These are phyloP conservation scores for Esox lucius DNA, from an alignment of 2,797 vertebrate genomes.

Conservation along the genomic window DNA sequence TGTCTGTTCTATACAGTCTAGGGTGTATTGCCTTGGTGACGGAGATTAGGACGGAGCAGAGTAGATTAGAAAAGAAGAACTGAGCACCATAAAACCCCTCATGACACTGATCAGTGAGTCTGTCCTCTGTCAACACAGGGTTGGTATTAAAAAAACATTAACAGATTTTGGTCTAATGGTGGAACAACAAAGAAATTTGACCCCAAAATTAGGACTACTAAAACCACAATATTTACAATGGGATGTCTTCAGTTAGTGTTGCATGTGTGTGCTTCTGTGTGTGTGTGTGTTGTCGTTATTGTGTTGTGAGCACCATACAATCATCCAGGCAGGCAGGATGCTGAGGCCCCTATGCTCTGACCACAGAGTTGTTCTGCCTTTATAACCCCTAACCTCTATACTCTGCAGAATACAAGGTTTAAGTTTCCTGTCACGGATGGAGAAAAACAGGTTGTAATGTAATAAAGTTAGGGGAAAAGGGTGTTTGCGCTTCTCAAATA, in stretches of 20 bases:
- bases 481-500: background rate
- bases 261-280: constrained; percentile 11
- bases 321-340: background rate
- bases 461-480: too few relatives aligned
- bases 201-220: background rate
- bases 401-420: background rate
- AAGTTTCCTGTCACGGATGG: constrained; percentile 17
- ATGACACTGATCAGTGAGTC: background rate
- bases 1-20: background rate
- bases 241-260: background rate
- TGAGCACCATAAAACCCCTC: background rate
- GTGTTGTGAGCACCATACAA: background rate
- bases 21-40: background rate
- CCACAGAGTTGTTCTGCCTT: background rate
- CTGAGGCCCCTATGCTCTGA: background rate
- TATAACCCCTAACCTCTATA: too few relatives aligned
- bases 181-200: too few relatives aligned
- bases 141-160: too few relatives aligned
- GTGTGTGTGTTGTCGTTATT: background rate
- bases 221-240: too few relatives aligned
- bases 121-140: background rate
- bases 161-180: too few relatives aligned
- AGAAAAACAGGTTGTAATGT: constrained; percentile 11
- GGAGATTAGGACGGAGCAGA: background rate
- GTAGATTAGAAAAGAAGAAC: background rate